Percentiles rank a stretch among this genome's conserved stretches.
phyloP scores from a whole-genome alignment of 2,888 invertebrate genomes.

The Coenonympha glycerion region DNA sequence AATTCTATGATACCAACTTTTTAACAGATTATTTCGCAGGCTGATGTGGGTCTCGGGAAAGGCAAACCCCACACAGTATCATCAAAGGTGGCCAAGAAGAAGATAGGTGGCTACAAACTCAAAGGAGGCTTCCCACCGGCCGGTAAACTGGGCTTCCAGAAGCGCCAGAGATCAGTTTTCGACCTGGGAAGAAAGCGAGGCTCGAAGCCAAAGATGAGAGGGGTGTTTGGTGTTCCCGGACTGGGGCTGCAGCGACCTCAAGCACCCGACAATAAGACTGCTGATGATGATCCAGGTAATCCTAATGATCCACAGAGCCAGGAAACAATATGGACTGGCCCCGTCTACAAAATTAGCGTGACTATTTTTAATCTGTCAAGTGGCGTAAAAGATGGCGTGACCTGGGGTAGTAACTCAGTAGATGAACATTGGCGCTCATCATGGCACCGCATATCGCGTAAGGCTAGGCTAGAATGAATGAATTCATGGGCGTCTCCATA shows the following conservation, averaged over 20 bases:
- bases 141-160: constrained; percentile 84
- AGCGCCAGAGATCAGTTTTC: constrained; percentile 79
- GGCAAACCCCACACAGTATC: constrained; percentile 86
- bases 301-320: neutral
- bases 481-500: no score
- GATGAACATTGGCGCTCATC: no score
- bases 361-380: no score
- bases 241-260: constrained; percentile 82
- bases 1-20: no score
- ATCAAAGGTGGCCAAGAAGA: constrained; percentile 85
- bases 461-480: no score
- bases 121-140: constrained; percentile 79
- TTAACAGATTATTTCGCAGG: constrained; percentile 40
- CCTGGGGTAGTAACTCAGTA: no score
- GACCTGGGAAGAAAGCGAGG: constrained; percentile 89
- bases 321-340: no score
- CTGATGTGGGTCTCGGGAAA: constrained; percentile 83
- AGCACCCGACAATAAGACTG: constrained; percentile 71
- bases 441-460: no score
- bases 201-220: constrained; percentile 91
- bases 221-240: constrained; percentile 87
- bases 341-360: no score
- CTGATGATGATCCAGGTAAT: constrained; percentile 70
- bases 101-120: constrained; percentile 80
- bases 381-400: no score